Evolutionary conservation across 2,797 vertebrate genomes (phyloP), one percentile per base, ranked within the genome.

Genomic region (Brachyalestes nurse): DNA sequence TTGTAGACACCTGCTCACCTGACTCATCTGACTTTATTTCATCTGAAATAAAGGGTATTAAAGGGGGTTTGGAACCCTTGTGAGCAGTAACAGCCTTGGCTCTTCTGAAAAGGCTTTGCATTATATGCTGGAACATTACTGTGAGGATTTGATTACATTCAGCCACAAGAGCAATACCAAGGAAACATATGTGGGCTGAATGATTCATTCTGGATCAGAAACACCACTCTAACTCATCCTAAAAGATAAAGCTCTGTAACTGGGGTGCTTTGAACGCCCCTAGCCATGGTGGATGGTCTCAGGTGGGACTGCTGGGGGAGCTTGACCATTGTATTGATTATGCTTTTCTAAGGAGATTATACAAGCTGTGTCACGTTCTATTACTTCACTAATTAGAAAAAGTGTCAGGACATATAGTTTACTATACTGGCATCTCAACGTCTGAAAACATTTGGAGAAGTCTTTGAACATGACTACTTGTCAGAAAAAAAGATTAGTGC

Each of bases 401-500:
- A 0, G 25, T 17, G 16, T 38, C 6, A 19, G 25, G 62, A 64
- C 34, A 64, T 38, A 5, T 0, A 14, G 23, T 28, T 25, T 5
- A 3, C 21, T 79, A 34, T 19, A 57, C n/a, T 62, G 71, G 76
- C 16, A 40, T 72, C 28, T 72, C 55, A 62, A 40, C 38, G 23
- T 64, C 45, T 65, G 77, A 49, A 47, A 42, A 23, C 14, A 61
- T 71, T 40, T 34, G 23, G 28, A 13, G 28, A 38, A 25, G 23
- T 14, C 0, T 66, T 13, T 23, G 42, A 23, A 72, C 57, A 72
- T 2, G 45, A 19, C 42, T 55, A 61, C 51, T 61, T 61, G 42
- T 70, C 55, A 49, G 66, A 38, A 47, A 38, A 42, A 10, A 23
- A 69, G 21, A 57, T 61, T 78, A 38, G 28, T 34, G 67, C 77